These are phyloP conservation scores for Clusia tigrina DNA, from an alignment of 2,888 invertebrate species.

Conservation along the genomic window DNA sequence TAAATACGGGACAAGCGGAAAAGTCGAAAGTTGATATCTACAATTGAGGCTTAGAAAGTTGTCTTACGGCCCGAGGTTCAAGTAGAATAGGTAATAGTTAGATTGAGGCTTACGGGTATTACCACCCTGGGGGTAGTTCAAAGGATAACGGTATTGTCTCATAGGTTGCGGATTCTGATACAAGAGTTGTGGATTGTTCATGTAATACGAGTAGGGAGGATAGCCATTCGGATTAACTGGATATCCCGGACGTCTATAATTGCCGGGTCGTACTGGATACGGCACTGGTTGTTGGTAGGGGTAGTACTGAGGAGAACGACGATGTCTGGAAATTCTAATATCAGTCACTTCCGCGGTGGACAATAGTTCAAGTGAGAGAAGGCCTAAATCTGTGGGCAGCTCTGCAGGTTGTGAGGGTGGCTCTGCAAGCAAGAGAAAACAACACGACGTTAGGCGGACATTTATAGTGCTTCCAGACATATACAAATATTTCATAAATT, in stretches of 20 bases:
- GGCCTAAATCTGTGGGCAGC: neutral
- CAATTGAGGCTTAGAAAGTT: neutral
- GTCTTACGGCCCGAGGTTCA: neutral
- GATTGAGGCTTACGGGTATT: neutral
- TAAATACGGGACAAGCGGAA: neutral
- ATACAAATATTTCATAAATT: neutral
- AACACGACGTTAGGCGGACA: neutral
- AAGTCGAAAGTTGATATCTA: neutral
- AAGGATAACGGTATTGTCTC: neutral
- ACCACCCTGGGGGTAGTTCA: neutral
- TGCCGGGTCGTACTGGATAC: neutral
- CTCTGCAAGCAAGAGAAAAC: conserved; percentile 6
- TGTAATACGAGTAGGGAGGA: conserved; percentile 9
- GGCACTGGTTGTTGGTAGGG: neutral
- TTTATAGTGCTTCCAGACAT: no score
- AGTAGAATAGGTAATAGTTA: conserved; percentile 4
- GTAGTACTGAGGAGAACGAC: conserved; percentile 11
- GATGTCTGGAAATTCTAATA: conserved; percentile 10
- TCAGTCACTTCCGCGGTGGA: conserved; percentile 9
- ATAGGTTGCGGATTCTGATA: neutral
- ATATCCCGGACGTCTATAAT: neutral
- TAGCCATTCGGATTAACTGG: neutral
- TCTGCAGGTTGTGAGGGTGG: neutral
- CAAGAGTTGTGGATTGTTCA: conserved; percentile 15
- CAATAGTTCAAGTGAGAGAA: neutral